Percentiles rank a stretch among this genome's conserved stretches.
Conservation (phyloP, 2,113 vertebrate species). For the Heteronetta atricapilla region DNA sequence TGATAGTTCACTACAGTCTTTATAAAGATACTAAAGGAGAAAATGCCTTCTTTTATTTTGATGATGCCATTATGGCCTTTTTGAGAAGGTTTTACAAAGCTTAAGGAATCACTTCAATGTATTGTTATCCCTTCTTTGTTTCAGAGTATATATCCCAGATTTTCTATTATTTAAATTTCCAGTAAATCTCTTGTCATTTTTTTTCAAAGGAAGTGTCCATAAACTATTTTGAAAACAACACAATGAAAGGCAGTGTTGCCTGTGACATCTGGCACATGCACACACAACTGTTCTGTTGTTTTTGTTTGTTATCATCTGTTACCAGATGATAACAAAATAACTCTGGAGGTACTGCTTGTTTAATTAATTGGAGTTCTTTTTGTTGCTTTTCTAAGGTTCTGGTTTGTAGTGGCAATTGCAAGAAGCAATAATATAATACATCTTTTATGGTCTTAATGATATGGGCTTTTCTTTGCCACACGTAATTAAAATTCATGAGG, state of each 20-base stretch:
- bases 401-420: neutral
- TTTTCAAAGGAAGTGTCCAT: neutral
- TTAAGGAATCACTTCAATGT: neutral
- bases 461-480: neutral
- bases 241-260: neutral
- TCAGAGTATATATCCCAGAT: neutral
- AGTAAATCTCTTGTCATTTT: neutral
- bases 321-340: slow-evolving; percentile 45
- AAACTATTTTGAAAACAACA: neutral
- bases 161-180: neutral
- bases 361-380: slow-evolving; percentile 39
- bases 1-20: neutral
- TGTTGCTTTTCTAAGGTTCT: neutral
- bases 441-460: neutral
- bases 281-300: neutral
- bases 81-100: neutral
- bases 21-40: neutral
- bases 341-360: slow-evolving; percentile 14
- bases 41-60: neutral
- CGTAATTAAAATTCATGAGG: slow-evolving; percentile 28
- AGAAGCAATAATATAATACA: neutral
- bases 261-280: neutral
- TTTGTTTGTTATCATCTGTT: slow-evolving; percentile 15
- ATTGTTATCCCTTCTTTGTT: neutral
- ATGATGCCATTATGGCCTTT: neutral